Evolutionary conservation across 1,140 invertebrate genomes (phyloP).

Genomic region (Diabrotica undecimpunctata): DNA sequence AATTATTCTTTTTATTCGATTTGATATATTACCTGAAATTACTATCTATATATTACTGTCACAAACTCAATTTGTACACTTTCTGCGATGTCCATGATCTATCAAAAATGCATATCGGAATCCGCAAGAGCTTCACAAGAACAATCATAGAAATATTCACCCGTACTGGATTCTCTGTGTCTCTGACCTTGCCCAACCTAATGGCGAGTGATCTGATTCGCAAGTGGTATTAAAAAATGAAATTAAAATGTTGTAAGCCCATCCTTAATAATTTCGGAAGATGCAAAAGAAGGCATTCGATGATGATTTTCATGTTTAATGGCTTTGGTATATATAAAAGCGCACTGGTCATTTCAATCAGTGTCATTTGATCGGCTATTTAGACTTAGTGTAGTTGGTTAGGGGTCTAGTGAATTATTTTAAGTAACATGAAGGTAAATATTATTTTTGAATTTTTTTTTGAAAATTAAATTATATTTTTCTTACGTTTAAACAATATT

Average conservation of each 20-base stretch:
- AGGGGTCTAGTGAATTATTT: no score
- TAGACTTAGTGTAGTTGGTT: background rate
- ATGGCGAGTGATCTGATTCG: background rate
- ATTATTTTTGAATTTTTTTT: no score
- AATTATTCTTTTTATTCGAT: no score
- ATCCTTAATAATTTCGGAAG: slow-evolving; percentile 2
- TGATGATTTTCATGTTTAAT: background rate
- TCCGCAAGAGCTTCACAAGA: background rate
- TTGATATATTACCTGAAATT: no score
- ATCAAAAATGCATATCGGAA: background rate
- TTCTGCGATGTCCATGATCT: background rate
- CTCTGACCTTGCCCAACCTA: background rate
- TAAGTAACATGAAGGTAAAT: no score
- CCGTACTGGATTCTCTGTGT: background rate
- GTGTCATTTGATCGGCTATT: background rate
- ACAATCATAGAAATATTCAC: background rate
- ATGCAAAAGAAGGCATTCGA: slow-evolving; percentile 3
- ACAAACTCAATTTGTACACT: no score
- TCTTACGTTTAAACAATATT: no score
- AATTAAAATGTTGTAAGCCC: background rate
- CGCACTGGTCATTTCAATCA: background rate
- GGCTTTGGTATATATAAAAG: background rate
- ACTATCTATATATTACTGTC: no score
- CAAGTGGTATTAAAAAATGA: background rate
- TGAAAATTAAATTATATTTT: no score